Base-by-base conservation (phyloP, 2,797 vertebrate genomes). In the Chanos chanos region DNA sequence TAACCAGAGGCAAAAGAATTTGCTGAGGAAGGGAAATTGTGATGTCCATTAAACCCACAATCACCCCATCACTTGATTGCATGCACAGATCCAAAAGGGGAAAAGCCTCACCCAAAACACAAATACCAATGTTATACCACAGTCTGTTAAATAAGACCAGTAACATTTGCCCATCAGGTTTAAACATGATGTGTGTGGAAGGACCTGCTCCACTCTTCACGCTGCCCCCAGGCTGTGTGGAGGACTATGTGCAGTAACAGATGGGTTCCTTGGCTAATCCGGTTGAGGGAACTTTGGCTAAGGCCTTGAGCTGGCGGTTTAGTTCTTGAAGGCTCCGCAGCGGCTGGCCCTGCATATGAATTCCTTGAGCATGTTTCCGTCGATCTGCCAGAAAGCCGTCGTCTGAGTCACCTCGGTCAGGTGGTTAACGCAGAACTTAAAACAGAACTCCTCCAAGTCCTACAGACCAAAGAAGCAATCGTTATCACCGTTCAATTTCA, bases 381-480 rank as follows among this genome's bases (percentile, higher is more conserved):
- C 96, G 54, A 96, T 91, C 83, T 97, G 93, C 94, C 94, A 96
- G 86, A 99, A 99, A 1, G 94, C 94, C 27, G 88, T 51, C 0
- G 95, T 99, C 90, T 98, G 95, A 41, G 95, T 99, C 75, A 98
- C 96, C 80, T 92, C 93, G 0, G 97, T 99, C 89, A 99, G 92
- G 85, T 99, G 96, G 84, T 96, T 96, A 72, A 98, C 88, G 69
- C 97, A 98, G 87, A 99, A 99, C 84, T 93, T 96, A 80, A 99
- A 99, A 89, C 97, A 99, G 88, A 99, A 99, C 71, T 98, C 95
- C 77, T 99, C 97, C 81, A 99, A 91, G 81, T 98, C 96, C 97
- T 99, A 74, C 62, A 79, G 24, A 74, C 21, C 51, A 66, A 71
- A 48, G 22, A 24, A 67, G 24, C 2, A 50, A 30, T 15, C 30